Conservation (phyloP, 2,113 vertebrate species). For the Corvus moneduloides region DNA sequence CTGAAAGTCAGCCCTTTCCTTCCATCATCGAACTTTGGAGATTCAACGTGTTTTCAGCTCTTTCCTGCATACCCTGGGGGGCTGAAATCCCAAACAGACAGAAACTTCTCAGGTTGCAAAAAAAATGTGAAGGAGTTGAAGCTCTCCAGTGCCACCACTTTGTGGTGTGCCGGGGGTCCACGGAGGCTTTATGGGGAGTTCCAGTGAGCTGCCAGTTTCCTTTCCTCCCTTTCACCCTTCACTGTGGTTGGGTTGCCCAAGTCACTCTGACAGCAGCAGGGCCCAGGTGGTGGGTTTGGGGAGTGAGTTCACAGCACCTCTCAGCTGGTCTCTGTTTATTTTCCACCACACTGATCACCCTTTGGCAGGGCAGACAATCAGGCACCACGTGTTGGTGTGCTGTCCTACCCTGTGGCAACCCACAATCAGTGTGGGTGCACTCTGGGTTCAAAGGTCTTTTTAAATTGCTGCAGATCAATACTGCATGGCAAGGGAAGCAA, state of each 20-base stretch:
- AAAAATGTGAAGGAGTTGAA: neutral
- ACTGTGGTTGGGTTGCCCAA: neutral
- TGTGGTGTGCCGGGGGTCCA: neutral
- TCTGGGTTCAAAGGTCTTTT: neutral
- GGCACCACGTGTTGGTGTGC: neutral
- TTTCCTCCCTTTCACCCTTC: neutral
- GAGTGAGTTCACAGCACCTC: rapidly evolving
- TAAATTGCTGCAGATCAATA: neutral
- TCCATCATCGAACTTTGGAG: neutral
- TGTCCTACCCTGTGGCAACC: neutral
- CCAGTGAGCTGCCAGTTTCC: neutral
- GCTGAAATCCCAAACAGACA: neutral
- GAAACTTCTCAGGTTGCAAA: neutral
- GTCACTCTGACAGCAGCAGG: rapidly evolving
- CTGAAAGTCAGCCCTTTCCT: neutral
- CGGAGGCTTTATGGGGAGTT: neutral
- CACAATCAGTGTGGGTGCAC: neutral
- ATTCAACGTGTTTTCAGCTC: neutral
- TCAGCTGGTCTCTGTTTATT: neutral
- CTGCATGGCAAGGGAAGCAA: neutral
- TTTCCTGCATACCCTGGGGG: neutral
- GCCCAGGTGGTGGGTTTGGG: neutral
- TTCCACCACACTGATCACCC: neutral
- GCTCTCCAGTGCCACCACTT: neutral
- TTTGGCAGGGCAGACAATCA: neutral